Conservation (phyloP, 2,113 vertebrate species). For the Gambusia holbrooki region DNA sequence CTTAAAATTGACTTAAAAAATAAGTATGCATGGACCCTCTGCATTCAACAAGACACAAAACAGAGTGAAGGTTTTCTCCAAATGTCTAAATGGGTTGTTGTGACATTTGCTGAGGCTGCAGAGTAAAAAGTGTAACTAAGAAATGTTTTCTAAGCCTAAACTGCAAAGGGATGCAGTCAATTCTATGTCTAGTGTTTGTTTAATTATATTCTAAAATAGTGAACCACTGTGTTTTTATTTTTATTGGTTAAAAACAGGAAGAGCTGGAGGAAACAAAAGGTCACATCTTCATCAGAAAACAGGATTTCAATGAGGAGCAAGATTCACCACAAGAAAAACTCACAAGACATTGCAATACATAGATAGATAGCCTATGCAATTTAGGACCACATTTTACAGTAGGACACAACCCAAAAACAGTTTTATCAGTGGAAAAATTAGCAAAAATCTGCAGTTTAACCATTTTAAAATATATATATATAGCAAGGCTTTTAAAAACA, state of each 20-base stretch:
- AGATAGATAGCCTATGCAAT: not conserved
- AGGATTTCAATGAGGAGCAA: slow-evolving; percentile 27
- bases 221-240: not conserved
- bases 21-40: slow-evolving; percentile 41
- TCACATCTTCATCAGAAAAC: slow-evolving; percentile 46
- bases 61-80: slow-evolving; percentile 17
- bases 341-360: not conserved
- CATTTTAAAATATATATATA: no score
- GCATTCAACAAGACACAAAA: slow-evolving; percentile 10
- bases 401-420: not conserved
- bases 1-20: slow-evolving; percentile 25
- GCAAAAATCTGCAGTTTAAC: no score
- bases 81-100: slow-evolving; percentile 22
- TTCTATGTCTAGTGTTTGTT: slow-evolving; percentile 12
- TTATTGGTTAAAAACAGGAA: slow-evolving; percentile 2
- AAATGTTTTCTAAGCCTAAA: not conserved
- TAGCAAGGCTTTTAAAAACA: no score
- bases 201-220: slow-evolving; percentile 1
- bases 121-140: slow-evolving; percentile 10
- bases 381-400: not conserved
- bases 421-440: not conserved
- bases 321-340: slow-evolving; percentile 4
- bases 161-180: slow-evolving; percentile 12
- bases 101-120: not conserved
- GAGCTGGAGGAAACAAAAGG: slow-evolving; percentile 15